phyloP scores from a whole-genome alignment of 2,888 invertebrate genomes.

The Sclerodermus sp. region DNA sequence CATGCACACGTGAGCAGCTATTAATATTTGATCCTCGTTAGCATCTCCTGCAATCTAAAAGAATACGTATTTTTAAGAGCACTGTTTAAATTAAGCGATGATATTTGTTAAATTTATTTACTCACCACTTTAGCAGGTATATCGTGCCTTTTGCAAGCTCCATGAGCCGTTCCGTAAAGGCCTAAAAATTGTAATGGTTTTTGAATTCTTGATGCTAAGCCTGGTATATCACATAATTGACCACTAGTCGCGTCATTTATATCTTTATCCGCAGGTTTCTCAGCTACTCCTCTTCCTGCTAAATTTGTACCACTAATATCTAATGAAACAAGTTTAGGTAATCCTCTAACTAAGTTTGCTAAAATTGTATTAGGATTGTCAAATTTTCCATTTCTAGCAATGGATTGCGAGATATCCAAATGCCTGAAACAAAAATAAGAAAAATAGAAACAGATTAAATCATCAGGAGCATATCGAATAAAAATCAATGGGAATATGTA shows the following conservation, averaged over 20 bases:
- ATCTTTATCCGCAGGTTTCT: conserved; percentile 48
- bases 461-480: background rate
- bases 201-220: conserved; percentile 74
- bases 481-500: too few relatives aligned
- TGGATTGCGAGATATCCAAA: conserved; percentile 82
- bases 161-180: conserved; percentile 85
- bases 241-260: conserved; percentile 18
- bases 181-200: conserved; percentile 88
- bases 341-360: conserved; percentile 69
- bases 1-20: conserved; percentile 81
- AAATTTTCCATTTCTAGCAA: conserved; percentile 73
- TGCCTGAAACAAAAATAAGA: conserved; percentile 60
- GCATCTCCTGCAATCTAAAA: conserved; percentile 85
- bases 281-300: conserved; percentile 80
- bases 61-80: background rate
- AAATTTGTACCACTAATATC: conserved; percentile 97
- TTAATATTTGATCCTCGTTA: conserved; percentile 85
- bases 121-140: conserved; percentile 86
- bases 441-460: conserved; percentile 42
- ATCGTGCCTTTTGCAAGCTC: conserved; percentile 86
- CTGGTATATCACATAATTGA: conserved; percentile 76
- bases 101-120: conserved; percentile 5
- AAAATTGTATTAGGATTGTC: conserved; percentile 75
- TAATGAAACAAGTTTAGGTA: conserved; percentile 77
- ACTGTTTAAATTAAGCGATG: too few relatives aligned